Percentiles rank a stretch among this genome's conserved stretches.
phyloP scores from a whole-genome alignment of 2,113 vertebrate species.

The Tragelaphus imberbis region DNA sequence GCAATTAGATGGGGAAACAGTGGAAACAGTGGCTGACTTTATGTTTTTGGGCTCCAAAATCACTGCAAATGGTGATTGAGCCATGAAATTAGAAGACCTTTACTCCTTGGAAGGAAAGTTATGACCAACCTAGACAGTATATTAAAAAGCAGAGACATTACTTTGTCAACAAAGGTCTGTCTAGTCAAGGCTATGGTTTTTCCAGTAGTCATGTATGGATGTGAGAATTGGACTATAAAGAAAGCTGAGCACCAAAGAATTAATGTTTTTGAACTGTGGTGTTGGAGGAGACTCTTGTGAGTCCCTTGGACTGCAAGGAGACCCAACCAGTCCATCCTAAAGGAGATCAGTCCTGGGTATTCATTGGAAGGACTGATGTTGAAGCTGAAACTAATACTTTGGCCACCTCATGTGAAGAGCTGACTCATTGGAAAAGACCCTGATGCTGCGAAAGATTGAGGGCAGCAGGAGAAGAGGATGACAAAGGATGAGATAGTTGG shows the following conservation, averaged over 20 bases:
- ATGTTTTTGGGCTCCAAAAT: background rate
- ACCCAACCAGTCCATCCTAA: too few relatives aligned
- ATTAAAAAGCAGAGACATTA: background rate
- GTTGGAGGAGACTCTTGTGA: background rate
- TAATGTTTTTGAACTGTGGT: background rate
- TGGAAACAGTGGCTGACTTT: background rate
- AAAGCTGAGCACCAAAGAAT: background rate
- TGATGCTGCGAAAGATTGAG: too few relatives aligned
- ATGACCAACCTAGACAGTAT: background rate
- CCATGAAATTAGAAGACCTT: background rate
- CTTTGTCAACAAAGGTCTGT: too few relatives aligned
- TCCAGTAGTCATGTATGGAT: background rate
- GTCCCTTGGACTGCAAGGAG: too few relatives aligned
- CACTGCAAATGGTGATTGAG: background rate
- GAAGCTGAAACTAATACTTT: too few relatives aligned
- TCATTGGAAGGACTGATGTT: too few relatives aligned
- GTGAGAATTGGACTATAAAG: background rate
- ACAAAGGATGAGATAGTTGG: background rate
- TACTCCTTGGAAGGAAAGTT: background rate
- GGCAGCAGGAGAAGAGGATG: background rate
- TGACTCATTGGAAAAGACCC: too few relatives aligned
- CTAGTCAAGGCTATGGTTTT: background rate
- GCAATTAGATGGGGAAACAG: too few relatives aligned
- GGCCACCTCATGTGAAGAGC: too few relatives aligned
- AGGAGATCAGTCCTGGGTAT: too few relatives aligned